These are phyloP conservation scores for Amniataba percoides DNA, from an alignment of 2,797 vertebrate genomes.

Conservation along the genomic window DNA sequence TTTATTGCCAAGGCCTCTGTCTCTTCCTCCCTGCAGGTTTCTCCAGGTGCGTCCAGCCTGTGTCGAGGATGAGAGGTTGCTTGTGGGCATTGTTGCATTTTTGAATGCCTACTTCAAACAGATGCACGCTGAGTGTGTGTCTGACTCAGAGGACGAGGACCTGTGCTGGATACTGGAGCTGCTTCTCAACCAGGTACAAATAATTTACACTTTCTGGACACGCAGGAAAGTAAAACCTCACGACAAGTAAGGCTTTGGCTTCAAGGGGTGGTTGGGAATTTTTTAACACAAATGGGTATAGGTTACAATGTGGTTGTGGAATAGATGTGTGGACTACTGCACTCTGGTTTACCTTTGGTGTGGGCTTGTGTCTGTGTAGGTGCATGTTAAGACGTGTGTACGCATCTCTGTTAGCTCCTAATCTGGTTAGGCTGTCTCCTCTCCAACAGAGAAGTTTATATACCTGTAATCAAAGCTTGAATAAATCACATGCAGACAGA, in stretches of 20 bases:
- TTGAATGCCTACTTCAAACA: slow-evolving; percentile 90
- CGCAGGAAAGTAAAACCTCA: slow-evolving; percentile 8
- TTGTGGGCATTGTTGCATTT: slow-evolving; percentile 92
- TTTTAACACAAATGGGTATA: not conserved
- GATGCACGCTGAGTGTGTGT: slow-evolving; percentile 72
- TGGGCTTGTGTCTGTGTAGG: not conserved
- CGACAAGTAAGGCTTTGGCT: not conserved
- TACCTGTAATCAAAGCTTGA: slow-evolving; percentile 60
- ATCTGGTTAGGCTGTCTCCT: slow-evolving; percentile 54
- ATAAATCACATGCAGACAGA: slow-evolving; percentile 66
- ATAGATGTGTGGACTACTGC: not conserved
- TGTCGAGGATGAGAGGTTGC: slow-evolving; percentile 92
- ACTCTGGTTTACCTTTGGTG: slow-evolving; percentile 7
- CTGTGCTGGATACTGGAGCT: slow-evolving; percentile 93
- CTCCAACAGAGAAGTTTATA: slow-evolving; percentile 49
- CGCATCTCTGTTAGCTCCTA: slow-evolving; percentile 43
- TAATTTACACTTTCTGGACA: slow-evolving; percentile 35
- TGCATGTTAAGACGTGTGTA: slow-evolving; percentile 6
- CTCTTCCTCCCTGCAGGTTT: slow-evolving; percentile 86
- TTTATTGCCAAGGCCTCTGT: slow-evolving; percentile 20
- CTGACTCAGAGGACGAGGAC: slow-evolving; percentile 81
- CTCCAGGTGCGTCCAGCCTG: slow-evolving; percentile 93
- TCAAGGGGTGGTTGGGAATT: not conserved
- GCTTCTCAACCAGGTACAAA: slow-evolving; percentile 90
- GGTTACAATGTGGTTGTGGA: not conserved